Evolutionary conservation across 2,888 invertebrate species (phyloP), one percentile per base, ranked within the genome.

Genomic region (Apotomis turbidana): DNA sequence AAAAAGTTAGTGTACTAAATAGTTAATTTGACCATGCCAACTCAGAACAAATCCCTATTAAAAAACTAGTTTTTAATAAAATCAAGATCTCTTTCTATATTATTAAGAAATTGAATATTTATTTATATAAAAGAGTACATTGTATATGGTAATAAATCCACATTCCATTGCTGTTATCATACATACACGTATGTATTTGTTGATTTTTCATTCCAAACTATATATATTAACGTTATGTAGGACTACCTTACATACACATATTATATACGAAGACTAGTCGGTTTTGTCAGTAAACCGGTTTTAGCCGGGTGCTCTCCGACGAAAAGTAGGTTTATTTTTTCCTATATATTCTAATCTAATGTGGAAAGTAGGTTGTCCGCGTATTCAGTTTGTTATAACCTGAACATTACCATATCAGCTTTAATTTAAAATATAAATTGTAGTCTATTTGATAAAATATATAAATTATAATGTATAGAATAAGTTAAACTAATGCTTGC

Each of bases 401-500:
- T 75, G 68, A 70, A 77, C 75, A 77, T 77, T 77, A 77, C 77
- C 77, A 76, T 66, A 41, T 72, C 75, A 77, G 77, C 77, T 77
- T 77, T 77, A 77, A 77, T 74, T 70, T 68, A 68, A 57, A 61
- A 4, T 61, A 38, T 46, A 70, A 52, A 15, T 9, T 38, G 63
- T 68, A 71, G 62, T 61, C 41, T 68, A 67, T 74, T 61, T 63
- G 62, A 59, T 57, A 67, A 68, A 55, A 49, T 58, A 66, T 58
- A 64, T 60, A 52, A 61, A 68, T 44, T 61, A 61, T 66, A 66
- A 10, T 49, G 67, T 10, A 58, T 68, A 71, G 63, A 51, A 46
- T 77, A 72, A 72, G 63, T 46, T 68, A 27, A 68, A 74, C 44
- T 68, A 68, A 72, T 58, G 79, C 81, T 86, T 86, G 87, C 86